Evolutionary conservation across 2,888 invertebrate genomes (phyloP), one percentile per base, ranked within the genome.

Genomic region (Lithophane socia): DNA sequence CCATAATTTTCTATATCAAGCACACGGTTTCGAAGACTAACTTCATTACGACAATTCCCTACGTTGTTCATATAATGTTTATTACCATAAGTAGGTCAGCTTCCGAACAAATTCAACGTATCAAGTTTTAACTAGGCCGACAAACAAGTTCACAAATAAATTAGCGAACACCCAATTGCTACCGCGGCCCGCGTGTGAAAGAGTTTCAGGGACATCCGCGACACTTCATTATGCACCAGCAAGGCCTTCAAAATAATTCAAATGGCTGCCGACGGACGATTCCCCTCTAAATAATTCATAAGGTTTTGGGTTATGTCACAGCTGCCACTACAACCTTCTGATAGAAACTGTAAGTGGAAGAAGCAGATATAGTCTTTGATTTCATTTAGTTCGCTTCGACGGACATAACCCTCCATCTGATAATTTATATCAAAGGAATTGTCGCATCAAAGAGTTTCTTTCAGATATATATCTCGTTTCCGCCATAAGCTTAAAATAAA

Each of bases 241-340:
- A 90, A 92, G 91, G 90, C 90, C 92, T 92, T 93, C 93, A 93
- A 95, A 95, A 95, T 95, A 95, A 95, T 94, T 94, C 93, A 94
- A 94, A 95, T 92, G 92, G 92, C 93, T 92, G 92, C 92, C 92
- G 87, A 90, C 92, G 93, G 93, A 91, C 91, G 91, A 91, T 91
- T 92, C 90, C 90, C 91, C 90, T 92, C 89, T 95, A 92, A 94
- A 95, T 96, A 94, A 95, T 96, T 95, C 94, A 96, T 95, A 91
- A 94, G 91, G 88, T 88, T 90, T 92, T 89, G 89, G 91, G 91
- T 91, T 89, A 92, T 91, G 92, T 92, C 93, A 90, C 94, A 94
- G 93, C 92, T 93, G 93, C 90, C 91, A 90, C 86, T 88, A 88
- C 87, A 84, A 83, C 82, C 79, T 84, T 80, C 84, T 82, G 86